phyloP scores from a whole-genome alignment of 1,140 invertebrate genomes.

The Drosophila sulfurigaster region DNA sequence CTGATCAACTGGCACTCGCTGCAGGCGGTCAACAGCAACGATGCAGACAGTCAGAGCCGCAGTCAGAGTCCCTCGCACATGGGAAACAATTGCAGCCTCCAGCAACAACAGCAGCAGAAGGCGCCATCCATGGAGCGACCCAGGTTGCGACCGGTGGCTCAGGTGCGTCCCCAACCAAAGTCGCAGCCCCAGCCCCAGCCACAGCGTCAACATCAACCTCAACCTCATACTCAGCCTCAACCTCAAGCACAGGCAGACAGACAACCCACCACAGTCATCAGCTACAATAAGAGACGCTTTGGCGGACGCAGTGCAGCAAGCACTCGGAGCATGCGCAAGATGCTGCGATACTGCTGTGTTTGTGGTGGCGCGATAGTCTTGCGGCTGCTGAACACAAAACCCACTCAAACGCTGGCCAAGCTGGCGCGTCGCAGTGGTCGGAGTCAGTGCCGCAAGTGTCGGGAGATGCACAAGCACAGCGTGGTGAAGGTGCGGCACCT shows the following conservation, averaged over 20 bases:
- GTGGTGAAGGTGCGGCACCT: slow-evolving; percentile 34
- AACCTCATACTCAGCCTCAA: slow-evolving; percentile 16
- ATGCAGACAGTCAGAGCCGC: slow-evolving; percentile 68
- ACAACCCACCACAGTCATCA: slow-evolving; percentile 40
- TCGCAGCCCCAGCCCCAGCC: neutral
- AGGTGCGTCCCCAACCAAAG: slow-evolving; percentile 60
- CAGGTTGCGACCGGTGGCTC: slow-evolving; percentile 49
- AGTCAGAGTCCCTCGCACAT: slow-evolving; percentile 72
- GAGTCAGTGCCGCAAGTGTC: slow-evolving; percentile 53
- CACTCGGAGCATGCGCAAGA: slow-evolving; percentile 38
- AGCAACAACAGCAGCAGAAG: slow-evolving; percentile 12
- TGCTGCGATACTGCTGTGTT: slow-evolving; percentile 44
- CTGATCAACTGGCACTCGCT: slow-evolving; percentile 84
- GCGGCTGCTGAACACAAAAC: slow-evolving; percentile 14
- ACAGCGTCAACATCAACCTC: neutral
- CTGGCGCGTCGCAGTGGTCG: slow-evolving; percentile 3
- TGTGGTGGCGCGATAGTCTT: slow-evolving; percentile 41
- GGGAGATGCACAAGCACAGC: slow-evolving; percentile 41
- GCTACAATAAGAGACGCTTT: slow-evolving; percentile 57
- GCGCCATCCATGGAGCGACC: slow-evolving; percentile 9
- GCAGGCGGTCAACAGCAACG: slow-evolving; percentile 80
- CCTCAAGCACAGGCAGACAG: slow-evolving; percentile 18
- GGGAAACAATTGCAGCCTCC: slow-evolving; percentile 63
- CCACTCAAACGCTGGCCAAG: slow-evolving; percentile 16
- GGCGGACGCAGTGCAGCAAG: slow-evolving; percentile 40